These are phyloP conservation scores for Turritopsis rubra DNA, from an alignment of 30 jellyfish, hydroid and myxozoan species.

Conservation along the genomic window DNA sequence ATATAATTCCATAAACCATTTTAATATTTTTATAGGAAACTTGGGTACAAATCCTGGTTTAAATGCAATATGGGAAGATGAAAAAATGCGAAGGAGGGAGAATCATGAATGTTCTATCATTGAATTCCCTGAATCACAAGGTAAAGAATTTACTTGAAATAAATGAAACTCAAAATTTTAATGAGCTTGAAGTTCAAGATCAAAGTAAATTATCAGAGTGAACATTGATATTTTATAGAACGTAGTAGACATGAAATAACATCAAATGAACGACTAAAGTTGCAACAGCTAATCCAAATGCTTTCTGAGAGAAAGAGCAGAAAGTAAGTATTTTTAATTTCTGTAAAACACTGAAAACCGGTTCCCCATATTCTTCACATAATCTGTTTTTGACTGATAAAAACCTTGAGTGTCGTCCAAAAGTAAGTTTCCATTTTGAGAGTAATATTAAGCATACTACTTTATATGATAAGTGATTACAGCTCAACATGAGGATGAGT, in stretches of 20 bases:
- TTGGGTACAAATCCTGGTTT: slow-evolving; percentile 91
- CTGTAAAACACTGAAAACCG: no score
- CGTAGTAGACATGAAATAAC: background rate
- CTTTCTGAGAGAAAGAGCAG: background rate
- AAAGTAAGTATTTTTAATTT: background rate
- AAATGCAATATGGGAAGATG: slow-evolving; percentile 90
- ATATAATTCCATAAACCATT: background rate
- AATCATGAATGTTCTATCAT: slow-evolving; percentile 62
- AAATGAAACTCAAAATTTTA: no score
- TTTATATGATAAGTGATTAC: no score
- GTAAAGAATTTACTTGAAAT: background rate
- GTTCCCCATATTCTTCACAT: background rate
- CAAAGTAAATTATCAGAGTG: no score
- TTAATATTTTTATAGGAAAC: slow-evolving; percentile 29
- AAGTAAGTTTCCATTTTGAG: no score
- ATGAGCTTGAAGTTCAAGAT: no score
- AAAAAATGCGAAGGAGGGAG: slow-evolving; percentile 55
- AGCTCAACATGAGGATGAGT: no score
- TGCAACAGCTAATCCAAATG: background rate
- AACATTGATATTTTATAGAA: background rate
- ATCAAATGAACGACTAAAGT: background rate
- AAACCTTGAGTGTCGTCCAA: no score
- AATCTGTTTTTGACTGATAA: no score
- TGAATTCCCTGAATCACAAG: slow-evolving; percentile 45
- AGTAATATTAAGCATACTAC: no score